Base-by-base conservation (phyloP, 2,888 invertebrate genomes). In the Yponomeuta plumbellus region DNA sequence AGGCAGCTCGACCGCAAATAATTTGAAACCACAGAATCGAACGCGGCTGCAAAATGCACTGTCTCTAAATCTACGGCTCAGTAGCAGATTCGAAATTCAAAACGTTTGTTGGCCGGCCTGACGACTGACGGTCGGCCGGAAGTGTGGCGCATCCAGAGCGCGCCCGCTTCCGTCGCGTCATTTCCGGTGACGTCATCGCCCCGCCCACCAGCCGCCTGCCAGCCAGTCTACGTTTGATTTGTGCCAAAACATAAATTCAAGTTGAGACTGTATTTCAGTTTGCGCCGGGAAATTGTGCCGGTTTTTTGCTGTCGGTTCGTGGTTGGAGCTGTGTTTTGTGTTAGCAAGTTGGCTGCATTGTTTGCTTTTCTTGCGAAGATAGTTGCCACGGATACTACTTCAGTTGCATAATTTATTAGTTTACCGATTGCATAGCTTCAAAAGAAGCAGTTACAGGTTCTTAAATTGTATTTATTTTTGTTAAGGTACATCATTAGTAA, bases 181-280 rank as follows among this genome's bases (percentile, higher is more conserved):
- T 76, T 82, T 85, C 84, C 84, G 71, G 78, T 83, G 82, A 81
- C 84, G 83, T 82, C 83, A 81, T n/a, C n/a, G 44, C 62, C 22
- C 59, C 65, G 23, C 65, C 56, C 58, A 23, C 39, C 23, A 56
- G 23, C 52, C 64, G 65, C 63, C 57, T 64, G 65, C 61, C 64
- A 40, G 21, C 59, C 21, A 58, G 59, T 64, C 21, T 73, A 74
- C 75, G 73, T 75, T 74, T 77, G 75, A 77, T 77, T 75, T 78
- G 74, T 61, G 61, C 61, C 26, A 23, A 34, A 22, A 52, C 44
- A 52, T 52, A 52, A 52, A 52, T 52, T 52, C 44, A 52, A 52
- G 44, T 52, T 3, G 44, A 20, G 17, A 17, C 44, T 17, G 44
- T 17, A 52, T 52, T 52, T 52, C 44, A 52, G 44, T 52, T 52